Base-by-base conservation (phyloP, 2,113 vertebrate species). In the Harpagus bidentatus region DNA sequence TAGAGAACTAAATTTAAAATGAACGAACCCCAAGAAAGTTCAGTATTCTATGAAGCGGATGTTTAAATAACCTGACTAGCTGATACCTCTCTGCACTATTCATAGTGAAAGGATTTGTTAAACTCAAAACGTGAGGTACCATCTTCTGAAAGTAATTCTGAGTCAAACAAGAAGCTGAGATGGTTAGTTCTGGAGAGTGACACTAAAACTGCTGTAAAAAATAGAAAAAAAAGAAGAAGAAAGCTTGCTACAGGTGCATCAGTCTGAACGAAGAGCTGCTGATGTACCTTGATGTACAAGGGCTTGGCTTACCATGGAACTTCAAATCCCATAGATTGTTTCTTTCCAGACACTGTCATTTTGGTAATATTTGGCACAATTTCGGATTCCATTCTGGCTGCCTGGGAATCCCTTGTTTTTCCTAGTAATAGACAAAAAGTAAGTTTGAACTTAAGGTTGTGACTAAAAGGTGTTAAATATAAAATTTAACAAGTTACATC, bases 321-420 rank as follows among this genome's bases (percentile, higher is more conserved):
- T 96, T 99, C 99, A 97, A 99, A 99, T 96, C 99, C 99, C 99
- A 99, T 99, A 86, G 99, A 99, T 59, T 99, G 99, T 98, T 99
- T 99, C 98, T 99, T 99, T 95, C 99, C 99, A 90, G 99, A 99
- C 59, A 99, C 98, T 21, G 99, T 99, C 99, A 99, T 99, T 96
- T 99, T 99, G 91, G 99, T 98, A 97, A 99, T 98, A 98, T 99
- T 99, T 73, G 99, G 99, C 71, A 99, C 97, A 95, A 99, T 98
- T 93, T 99, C 99, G 80, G 97, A 98, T 89, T 99, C 99, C 97
- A 98, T 96, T 97, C 98, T 98, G 93, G 95, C 96, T 89, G 98
- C 97, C 79, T 98, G 96, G 47, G 76, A 97, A 87, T 99, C 99
- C 91, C 98, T 90, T 97, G 97, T 97, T 99, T 99, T 99, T 97